Conservation (phyloP, 2,797 vertebrate species). For the Sphaeramia orbicularis region DNA sequence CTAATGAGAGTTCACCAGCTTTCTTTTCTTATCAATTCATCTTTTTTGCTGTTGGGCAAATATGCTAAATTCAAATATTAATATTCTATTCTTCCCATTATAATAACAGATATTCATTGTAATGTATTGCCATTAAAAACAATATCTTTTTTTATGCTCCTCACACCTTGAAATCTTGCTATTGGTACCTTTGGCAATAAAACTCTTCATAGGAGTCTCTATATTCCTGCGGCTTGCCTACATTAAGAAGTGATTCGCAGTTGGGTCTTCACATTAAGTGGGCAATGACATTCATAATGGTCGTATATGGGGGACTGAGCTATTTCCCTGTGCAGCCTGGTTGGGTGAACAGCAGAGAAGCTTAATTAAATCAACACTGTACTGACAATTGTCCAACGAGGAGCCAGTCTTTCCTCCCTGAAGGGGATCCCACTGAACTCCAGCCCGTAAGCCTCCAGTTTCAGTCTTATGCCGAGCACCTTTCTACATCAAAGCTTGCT, state of each 20-base stretch:
- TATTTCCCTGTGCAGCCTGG: slow-evolving; percentile 52
- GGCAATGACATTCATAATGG: slow-evolving; percentile 62
- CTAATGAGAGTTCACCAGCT: slow-evolving; percentile 67
- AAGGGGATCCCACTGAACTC: slow-evolving; percentile 76
- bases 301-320: slow-evolving; percentile 54
- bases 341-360: slow-evolving; percentile 41
- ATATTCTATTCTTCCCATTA: slow-evolving; percentile 72
- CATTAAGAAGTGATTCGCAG: slow-evolving; percentile 55
- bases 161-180: slow-evolving; percentile 44
- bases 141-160: slow-evolving; percentile 53
- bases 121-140: slow-evolving; percentile 65
- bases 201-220: slow-evolving; percentile 42
- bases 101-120: slow-evolving; percentile 53
- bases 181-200: slow-evolving; percentile 61
- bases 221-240: slow-evolving; percentile 59
- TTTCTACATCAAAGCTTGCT: slow-evolving; percentile 85
- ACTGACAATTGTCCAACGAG: slow-evolving; percentile 66
- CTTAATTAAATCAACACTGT: slow-evolving; percentile 78
- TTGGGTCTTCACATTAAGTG: slow-evolving; percentile 63
- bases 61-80: slow-evolving; percentile 74
- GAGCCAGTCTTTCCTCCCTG: slow-evolving; percentile 66
- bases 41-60: slow-evolving; percentile 77
- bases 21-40: slow-evolving; percentile 75
- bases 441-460: slow-evolving; percentile 76
- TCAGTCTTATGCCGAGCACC: slow-evolving; percentile 75